Conservation (phyloP, 2,113 vertebrate genomes). For the Pionites leucogaster region DNA sequence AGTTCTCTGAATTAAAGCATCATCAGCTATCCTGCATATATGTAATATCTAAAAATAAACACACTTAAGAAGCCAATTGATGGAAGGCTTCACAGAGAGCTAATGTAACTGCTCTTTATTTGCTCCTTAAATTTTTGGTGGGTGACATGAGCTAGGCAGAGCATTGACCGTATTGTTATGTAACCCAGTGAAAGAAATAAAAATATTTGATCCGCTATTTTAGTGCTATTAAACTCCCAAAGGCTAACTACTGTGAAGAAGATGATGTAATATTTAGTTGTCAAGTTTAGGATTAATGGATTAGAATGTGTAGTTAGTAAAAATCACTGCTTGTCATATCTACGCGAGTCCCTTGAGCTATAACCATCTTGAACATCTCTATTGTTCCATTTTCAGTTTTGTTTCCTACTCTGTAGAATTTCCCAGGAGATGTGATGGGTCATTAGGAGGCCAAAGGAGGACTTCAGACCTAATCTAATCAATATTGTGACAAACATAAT, state of each 20-base stretch:
- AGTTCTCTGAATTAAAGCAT: neutral
- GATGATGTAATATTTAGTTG: neutral
- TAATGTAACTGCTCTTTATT: neutral
- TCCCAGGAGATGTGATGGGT: slow-evolving; percentile 40
- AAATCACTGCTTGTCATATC: neutral
- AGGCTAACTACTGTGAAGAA: neutral
- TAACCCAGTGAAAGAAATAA: neutral
- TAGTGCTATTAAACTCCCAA: neutral
- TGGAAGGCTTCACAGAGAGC: neutral
- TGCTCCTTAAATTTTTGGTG: neutral
- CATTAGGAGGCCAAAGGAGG: slow-evolving; percentile 27
- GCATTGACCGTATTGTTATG: neutral
- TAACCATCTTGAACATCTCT: neutral
- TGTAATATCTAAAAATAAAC: neutral
- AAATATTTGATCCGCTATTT: neutral
- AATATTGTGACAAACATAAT: slow-evolving; percentile 44
- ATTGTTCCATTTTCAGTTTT: slow-evolving; percentile 1
- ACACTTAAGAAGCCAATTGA: neutral
- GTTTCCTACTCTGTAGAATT: slow-evolving; percentile 19
- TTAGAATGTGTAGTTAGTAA: slow-evolving; percentile 7
- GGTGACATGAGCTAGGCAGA: neutral
- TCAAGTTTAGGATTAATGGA: neutral
- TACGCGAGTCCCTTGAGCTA: neutral
- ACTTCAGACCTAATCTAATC: slow-evolving; percentile 46
- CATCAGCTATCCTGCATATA: neutral